Evolutionary conservation across 2,113 vertebrate species (phyloP), one percentile per base, ranked within the genome.

Genomic region (Eubucco bourcierii): DNA sequence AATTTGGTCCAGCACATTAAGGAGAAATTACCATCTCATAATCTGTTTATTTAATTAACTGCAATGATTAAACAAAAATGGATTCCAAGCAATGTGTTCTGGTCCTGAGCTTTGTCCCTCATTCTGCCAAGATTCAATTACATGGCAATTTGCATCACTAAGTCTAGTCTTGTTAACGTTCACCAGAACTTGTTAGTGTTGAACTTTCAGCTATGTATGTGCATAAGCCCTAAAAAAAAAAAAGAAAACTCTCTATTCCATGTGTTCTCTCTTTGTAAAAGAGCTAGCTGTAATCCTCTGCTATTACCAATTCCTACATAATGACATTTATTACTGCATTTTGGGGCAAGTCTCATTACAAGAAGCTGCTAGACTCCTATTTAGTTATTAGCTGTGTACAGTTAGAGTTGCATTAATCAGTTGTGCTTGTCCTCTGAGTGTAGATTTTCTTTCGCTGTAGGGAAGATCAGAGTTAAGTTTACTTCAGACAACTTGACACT

Each of bases 331-430:
- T 93, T 95, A 87, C 58, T 91, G 72, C 86, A 87, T 93, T 97
- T 93, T 92, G 33, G 77, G 80, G 64, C 66, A 93, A 76, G 78
- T 77, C 79, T 90, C 86, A 90, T 96, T 93, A 93, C 65, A 41
- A 91, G 81, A 94, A 90, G 71, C 74, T 80, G 73, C 70, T 93
- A 95, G 94, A 84, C 85, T 94, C 66, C 70, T 89, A 81, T 96
- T 96, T 93, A 90, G 81, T 90, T 94, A 95, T 95, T 94, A 96
- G n/a, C 88, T 93, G 85, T 34, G 71, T 90, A 93, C 86, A 94
- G 74, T 95, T 94, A 94, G 58, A 90, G 72, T 89, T 91, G 60
- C 72, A 84, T 96, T 92, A 95, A 93, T 97, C 84, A 94, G 80
- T 61, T 90, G 71, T 91, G 84, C 87, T 90, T 96, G 66, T 96